These are phyloP conservation scores for Dasypolia templi DNA, from an alignment of 2,888 invertebrate genomes.

Conservation along the genomic window DNA sequence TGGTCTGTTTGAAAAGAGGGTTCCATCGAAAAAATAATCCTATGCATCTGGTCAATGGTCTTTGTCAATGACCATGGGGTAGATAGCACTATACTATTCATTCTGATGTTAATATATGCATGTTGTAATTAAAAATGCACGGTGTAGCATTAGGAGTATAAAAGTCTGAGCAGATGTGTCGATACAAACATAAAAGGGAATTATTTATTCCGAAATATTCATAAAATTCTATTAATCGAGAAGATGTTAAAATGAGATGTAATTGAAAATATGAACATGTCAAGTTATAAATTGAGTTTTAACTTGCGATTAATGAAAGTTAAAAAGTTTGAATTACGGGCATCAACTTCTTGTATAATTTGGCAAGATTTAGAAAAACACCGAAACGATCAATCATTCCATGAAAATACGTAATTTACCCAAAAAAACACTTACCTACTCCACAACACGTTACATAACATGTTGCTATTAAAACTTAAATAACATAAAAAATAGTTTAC, in stretches of 20 bases:
- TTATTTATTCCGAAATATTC: conserved; percentile 17
- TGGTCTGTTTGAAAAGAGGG: conserved; percentile 25
- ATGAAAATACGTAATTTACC: conserved; percentile 30
- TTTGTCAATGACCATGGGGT: conserved; percentile 47
- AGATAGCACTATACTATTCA: conserved; percentile 36
- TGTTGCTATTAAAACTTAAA: not conserved
- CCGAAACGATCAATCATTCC: conserved; percentile 6
- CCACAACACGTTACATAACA: conserved; percentile 5
- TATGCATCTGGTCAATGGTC: conserved; percentile 53
- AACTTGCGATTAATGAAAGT: too few species aligned
- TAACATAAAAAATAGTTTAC: too few species aligned
- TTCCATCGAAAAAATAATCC: conserved; percentile 34
- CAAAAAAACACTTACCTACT: conserved; percentile 11
- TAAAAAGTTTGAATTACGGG: not conserved
- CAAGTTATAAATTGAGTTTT: not conserved
- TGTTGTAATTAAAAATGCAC: conserved; percentile 54
- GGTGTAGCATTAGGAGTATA: conserved; percentile 28
- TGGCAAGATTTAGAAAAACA: not conserved
- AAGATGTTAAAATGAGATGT: not conserved
- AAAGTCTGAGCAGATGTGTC: conserved; percentile 67
- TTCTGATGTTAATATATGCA: conserved; percentile 53
- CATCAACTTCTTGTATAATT: not conserved
- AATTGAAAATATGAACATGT: not conserved
- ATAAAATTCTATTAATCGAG: not conserved
- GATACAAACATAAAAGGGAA: conserved; percentile 27